Base-by-base conservation (phyloP, 2,797 vertebrate genomes). In the Lepus oiostolus region DNA sequence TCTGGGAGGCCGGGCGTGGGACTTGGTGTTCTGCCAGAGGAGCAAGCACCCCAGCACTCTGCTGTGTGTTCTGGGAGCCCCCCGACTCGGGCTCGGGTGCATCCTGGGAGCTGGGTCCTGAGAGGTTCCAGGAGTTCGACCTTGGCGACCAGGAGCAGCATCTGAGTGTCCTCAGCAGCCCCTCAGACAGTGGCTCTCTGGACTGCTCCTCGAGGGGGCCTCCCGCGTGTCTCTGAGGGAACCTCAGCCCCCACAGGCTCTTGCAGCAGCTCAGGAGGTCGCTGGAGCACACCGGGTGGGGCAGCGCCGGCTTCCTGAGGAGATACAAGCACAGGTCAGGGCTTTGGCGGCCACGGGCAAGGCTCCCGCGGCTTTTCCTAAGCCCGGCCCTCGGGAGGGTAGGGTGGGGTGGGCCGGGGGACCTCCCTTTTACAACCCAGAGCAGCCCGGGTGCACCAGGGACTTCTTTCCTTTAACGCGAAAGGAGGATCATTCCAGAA, bases 231-330 rank as follows among this genome's bases (percentile, higher is more conserved):
- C 94, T 98, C 88, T 96, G 92, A 76, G 96, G 97, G 94, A 97
- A 76, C 38, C 62, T 90, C 75, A 90, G 85, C 0, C 72, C 96
- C 96, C 95, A 98, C 26, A 98, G 93, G 26, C 88, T 91, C 97
- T 95, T 98, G 95, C 96, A 97, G 95, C 90, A 97, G 95, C 26
- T 97, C 68, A 98, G 96, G 90, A 97, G 95, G 87, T 94, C 84
- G 92, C 92, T 79, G 84, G 96, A 96, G 63, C 96, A 79, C 12
- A 17, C 7, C n/a, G 90, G 8, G 4, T 0, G 0, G 96, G 93
- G 83, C 89, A 88, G 93, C 19, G 30, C 63, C 13, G 81, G 85
- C 63, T 97, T 96, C 98, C 98, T 99, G 97, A 13, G 91, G 95
- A 89, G 65, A 92, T 88, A 98, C 16, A 94, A 91, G 96, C 52